Conservation (phyloP, 2,113 vertebrate genomes). For the Chlorodrepanis virens region DNA sequence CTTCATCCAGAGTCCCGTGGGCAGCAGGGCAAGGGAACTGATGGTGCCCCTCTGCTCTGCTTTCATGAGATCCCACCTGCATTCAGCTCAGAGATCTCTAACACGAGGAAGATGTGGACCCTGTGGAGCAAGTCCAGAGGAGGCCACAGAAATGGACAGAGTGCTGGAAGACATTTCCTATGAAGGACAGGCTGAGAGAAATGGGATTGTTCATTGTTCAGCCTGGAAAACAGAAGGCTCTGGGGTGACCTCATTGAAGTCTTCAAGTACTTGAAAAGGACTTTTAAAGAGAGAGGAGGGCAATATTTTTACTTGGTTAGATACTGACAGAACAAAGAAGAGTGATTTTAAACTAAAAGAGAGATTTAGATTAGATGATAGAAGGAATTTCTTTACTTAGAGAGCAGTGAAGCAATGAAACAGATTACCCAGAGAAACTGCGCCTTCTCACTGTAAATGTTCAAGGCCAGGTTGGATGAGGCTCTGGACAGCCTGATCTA, state of each 20-base stretch:
- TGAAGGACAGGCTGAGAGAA: not conserved
- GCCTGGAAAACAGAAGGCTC: not conserved
- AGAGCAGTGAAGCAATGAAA: not conserved
- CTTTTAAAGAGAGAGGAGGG: not conserved
- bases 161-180: not conserved
- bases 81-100: not conserved
- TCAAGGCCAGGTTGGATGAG: not conserved
- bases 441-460: not conserved
- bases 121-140: not conserved
- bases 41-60: not conserved
- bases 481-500: not conserved
- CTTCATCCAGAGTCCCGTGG: not conserved
- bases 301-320: not conserved
- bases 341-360: not conserved
- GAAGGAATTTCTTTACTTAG: not conserved
- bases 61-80: not conserved
- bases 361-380: not conserved
- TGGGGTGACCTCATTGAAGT: not conserved
- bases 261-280: not conserved
- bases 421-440: not conserved
- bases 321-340: not conserved
- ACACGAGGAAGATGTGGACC: not conserved
- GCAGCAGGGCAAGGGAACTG: not conserved
- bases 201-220: not conserved
- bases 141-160: not conserved